Evolutionary conservation across 2,888 invertebrate species (phyloP).

Genomic region (Meta bourneti): DNA sequence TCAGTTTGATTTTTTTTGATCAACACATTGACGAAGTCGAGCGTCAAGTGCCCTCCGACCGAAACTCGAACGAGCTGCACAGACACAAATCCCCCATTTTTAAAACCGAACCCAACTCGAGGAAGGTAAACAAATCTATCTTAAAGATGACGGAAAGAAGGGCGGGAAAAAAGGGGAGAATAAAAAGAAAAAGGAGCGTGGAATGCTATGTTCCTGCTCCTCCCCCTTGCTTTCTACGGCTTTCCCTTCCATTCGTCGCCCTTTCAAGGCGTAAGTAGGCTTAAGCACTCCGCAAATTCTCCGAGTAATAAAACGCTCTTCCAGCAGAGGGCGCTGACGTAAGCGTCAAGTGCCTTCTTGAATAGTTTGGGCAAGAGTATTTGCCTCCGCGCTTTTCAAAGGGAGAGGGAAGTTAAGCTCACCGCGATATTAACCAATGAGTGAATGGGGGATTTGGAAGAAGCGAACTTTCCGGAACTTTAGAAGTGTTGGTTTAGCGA

Average conservation of each 20-base stretch:
- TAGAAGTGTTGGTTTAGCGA: neutral
- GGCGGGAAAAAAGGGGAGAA: neutral
- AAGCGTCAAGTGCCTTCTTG: conserved; percentile 43
- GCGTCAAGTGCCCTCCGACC: too few species aligned
- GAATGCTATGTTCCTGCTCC: neutral
- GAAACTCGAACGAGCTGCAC: too few species aligned
- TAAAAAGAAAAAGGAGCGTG: conserved; percentile 1
- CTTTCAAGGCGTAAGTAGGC: conserved; percentile 59
- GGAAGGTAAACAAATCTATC: neutral
- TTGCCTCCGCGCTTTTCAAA: conserved; percentile 50
- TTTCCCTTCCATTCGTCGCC: conserved; percentile 49
- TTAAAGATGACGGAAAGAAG: conserved; percentile 11
- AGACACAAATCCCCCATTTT: neutral
- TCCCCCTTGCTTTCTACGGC: conserved; percentile 24
- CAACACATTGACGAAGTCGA: too few species aligned
- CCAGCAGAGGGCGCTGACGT: conserved; percentile 71
- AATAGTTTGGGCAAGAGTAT: conserved; percentile 31
- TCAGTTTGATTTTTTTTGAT: too few species aligned
- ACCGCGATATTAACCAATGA: conserved; percentile 59
- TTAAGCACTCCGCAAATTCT: conserved; percentile 70
- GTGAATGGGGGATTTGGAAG: conserved; percentile 14
- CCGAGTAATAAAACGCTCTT: conserved; percentile 64
- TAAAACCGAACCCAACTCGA: neutral
- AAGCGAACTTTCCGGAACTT: neutral
- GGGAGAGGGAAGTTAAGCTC: conserved; percentile 42